Percentiles rank a stretch among this genome's conserved stretches.
Conservation (phyloP, 1,140 invertebrate genomes). For the Arion vulgaris region DNA sequence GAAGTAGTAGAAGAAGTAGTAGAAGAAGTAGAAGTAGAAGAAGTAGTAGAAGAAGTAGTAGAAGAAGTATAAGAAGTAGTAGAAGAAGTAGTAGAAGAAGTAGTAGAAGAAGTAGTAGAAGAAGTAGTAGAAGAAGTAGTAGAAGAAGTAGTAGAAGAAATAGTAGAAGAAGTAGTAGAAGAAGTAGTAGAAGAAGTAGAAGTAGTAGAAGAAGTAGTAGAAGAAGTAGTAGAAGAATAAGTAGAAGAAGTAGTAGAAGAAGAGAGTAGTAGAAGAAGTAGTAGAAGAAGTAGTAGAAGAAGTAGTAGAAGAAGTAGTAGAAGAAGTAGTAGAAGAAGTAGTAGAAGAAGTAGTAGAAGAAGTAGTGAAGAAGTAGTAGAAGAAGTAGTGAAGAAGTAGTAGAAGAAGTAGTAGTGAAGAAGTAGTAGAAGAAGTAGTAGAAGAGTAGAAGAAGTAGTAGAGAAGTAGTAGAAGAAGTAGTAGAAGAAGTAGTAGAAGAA, state of each 20-base stretch:
- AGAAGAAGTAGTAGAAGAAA: slow-evolving; percentile 1
- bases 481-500: too few species aligned
- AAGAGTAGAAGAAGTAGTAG: too few species aligned
- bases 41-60: not conserved
- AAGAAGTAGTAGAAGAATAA: not conserved
- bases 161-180: not conserved
- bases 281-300: not conserved
- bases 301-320: not conserved
- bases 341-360: not conserved
- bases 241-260: too few species aligned
- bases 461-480: too few species aligned
- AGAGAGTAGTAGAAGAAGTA: not conserved
- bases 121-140: slow-evolving; percentile 1
- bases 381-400: too few species aligned
- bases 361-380: too few species aligned
- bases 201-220: too few species aligned
- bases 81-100: slow-evolving; percentile 2
- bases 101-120: slow-evolving; percentile 13
- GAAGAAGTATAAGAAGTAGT: too few species aligned
- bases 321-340: not conserved
- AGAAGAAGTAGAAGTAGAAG: not conserved
- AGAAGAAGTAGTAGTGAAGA: not conserved
- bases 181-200: not conserved
- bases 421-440: slow-evolving; percentile 10
- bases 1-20: not conserved